Base-by-base conservation (phyloP, 2,113 vertebrate genomes). In the Chaenocephalus aceratus region DNA sequence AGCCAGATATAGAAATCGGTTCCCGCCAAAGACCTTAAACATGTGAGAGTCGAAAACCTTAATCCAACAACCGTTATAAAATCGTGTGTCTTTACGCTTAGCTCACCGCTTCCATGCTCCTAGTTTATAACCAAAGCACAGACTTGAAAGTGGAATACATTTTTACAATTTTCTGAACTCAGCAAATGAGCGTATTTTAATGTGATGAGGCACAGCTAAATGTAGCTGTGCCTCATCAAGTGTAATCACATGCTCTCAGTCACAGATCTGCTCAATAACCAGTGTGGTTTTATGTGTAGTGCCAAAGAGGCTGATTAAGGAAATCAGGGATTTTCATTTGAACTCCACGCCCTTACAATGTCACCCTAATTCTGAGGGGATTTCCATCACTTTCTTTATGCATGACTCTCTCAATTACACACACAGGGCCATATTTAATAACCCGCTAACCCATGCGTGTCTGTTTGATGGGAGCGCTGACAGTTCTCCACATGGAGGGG, bases 401-500 rank as follows among this genome's bases (percentile, higher is more conserved):
- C 10, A 23, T 30, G 60, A 64, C 61, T 9, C 61, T 9, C 41
- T 21, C 41, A 30, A 53, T 13, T 44, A 41, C 70, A 72, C 70
- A 61, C 72, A 69, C 64, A 30, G 2, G 21, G 26, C 49, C n/a
- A n/a, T 54, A 64, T 81, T 83, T 81, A 83, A 85, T 72, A 80
- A 87, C 54, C 69, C 68, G 60, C 74, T 56, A 72, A 80, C 83
- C 80, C 80, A 66, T 48, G 61, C 71, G 57, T 48, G 79, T 79
- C 68, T 15, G 82, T 81, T 48, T 76, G 80, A 88, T 64, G 79
- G 59, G 75, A 26, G 75, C 66, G 74, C 77, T 74, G 84, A 87
- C 86, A 83, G 81, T 79, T 75, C 75, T 62, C 54, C 81, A 75
- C 77, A 87, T 64, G 78, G 82, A 85, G 77, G 58, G 80, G 49